Evolutionary conservation across 1,140 invertebrate genomes (phyloP), one percentile per base, ranked within the genome.

Genomic region (Diprion similis): DNA sequence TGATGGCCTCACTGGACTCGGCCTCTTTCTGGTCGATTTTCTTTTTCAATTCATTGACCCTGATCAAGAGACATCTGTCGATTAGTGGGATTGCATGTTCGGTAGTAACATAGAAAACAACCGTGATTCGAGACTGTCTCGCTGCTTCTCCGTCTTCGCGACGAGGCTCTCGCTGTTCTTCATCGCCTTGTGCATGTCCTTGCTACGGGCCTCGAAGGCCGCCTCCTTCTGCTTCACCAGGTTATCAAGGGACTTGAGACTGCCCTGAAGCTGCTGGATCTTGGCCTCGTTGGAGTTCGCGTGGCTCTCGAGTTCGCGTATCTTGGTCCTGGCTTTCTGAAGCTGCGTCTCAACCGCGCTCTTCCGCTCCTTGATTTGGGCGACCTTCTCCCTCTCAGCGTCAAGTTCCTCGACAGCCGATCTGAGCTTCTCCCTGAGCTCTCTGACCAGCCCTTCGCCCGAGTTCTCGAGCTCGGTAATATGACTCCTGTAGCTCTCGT

Each of bases 111-210:
- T 19, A 19, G 45, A 18, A 47, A 70, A 69, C 19, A 68, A 86
- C 85, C 79, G 77, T 72, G 76, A 66, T 66, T 85, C 80, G 3
- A 81, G 75, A 18, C 37, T 78, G 51, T 83, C 79, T 10, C 79
- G 78, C 18, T 86, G 84, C 71, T 78, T 82, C 45, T 86, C 85
- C 46, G 82, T 71, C 70, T 81, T 81, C 0, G 37, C 24, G 13
- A 84, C 46, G 3, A 78, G 64, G 8, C 11, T 67, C 18, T 85
- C 80, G 47, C 77, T 75, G 15, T 45, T 80, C 70, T 81, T 84
- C 19, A 83, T 59, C 17, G 71, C 51, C 45, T 82, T 85, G 24
- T 82, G 76, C 76, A 84, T 68, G 0, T 85, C 84, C 46, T 79
- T 81, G 10, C 75, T 11, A 8, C 70, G 77, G 15, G 67, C 17